Conservation (phyloP, 2,888 invertebrate genomes). For the Pollenia angustigena region DNA sequence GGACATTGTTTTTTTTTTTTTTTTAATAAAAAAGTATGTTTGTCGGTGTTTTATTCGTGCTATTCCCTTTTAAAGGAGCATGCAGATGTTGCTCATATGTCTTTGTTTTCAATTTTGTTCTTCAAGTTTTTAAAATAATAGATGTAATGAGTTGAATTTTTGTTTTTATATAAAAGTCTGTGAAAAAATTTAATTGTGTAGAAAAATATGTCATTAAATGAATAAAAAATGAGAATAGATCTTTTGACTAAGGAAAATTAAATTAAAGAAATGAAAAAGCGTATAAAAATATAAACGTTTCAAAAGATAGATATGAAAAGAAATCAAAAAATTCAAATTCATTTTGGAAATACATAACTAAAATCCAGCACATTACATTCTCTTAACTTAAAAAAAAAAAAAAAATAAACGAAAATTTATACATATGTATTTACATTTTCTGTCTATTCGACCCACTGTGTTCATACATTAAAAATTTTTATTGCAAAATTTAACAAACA, state of each 20-base stretch:
- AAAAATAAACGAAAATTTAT: too few species aligned
- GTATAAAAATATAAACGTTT: slow-evolving; percentile 1
- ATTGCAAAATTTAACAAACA: too few species aligned
- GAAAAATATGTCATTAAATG: slow-evolving; percentile 61
- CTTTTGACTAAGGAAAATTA: slow-evolving; percentile 7
- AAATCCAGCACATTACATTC: too few species aligned
- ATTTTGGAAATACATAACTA: too few species aligned
- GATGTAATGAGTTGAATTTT: slow-evolving; percentile 39
- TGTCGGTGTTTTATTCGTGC: slow-evolving; percentile 28
- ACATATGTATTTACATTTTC: too few species aligned
- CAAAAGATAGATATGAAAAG: too few species aligned
- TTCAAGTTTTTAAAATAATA: neutral
- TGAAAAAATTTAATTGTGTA: slow-evolving; percentile 59
- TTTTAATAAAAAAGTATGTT: neutral
- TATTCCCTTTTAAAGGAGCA: slow-evolving; percentile 2
- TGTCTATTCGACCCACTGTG: too few species aligned
- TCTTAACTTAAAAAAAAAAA: too few species aligned
- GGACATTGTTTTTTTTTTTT: slow-evolving; percentile 13
- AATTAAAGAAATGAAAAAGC: neutral
- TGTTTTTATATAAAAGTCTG: slow-evolving; percentile 26
- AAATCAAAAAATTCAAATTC: too few species aligned
- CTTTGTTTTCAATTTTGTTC: slow-evolving; percentile 7
- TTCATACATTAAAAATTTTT: too few species aligned
- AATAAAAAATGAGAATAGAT: slow-evolving; percentile 33
- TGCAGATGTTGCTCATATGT: slow-evolving; percentile 43